Conservation (phyloP, 2,797 vertebrate species). For the Poliocrania exsul region DNA sequence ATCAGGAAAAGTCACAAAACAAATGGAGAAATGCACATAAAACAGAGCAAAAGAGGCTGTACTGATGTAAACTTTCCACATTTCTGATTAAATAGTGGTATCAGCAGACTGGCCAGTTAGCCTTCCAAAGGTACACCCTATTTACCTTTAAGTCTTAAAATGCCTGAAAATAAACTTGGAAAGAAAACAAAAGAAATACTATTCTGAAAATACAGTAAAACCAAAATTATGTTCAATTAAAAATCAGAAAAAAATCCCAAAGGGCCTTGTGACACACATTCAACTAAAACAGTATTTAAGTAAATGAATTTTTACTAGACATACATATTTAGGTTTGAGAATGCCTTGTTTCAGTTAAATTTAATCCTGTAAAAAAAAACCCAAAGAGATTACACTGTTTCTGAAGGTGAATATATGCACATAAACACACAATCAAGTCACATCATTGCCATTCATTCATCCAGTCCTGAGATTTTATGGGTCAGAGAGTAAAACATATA, state of each 20-base stretch:
- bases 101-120: not conserved
- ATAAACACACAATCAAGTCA: not conserved
- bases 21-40: not conserved
- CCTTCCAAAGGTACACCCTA: not conserved
- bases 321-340: not conserved
- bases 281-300: not conserved
- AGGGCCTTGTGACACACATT: fast-evolving
- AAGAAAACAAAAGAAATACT: not conserved
- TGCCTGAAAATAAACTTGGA: not conserved
- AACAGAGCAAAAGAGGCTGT: not conserved
- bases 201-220: not conserved
- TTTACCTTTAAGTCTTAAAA: not conserved
- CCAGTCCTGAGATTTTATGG: not conserved
- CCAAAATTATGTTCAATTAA: not conserved
- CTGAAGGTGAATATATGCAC: not conserved
- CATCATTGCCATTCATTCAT: not conserved
- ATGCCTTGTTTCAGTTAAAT: not conserved
- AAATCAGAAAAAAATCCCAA: not conserved
- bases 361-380: not conserved
- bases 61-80: not conserved
- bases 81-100: not conserved
- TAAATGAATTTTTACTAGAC: not conserved
- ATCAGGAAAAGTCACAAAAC: not conserved
- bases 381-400: fast-evolving
- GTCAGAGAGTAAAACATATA: not conserved